phyloP scores from a whole-genome alignment of 2,888 invertebrate genomes.

The Baronia brevicornis region DNA sequence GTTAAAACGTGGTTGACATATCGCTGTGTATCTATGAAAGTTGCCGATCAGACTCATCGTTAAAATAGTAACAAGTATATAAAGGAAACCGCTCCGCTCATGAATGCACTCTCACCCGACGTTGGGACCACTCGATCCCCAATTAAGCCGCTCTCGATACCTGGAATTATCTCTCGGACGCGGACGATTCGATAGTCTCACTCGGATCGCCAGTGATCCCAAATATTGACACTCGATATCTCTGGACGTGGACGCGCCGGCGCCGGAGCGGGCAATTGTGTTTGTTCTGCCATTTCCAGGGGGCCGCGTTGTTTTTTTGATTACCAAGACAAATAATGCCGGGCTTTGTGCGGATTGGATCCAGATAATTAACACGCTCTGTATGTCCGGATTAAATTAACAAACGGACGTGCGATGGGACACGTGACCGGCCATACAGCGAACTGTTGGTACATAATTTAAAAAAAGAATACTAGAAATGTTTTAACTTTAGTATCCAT shows the following conservation, averaged over 20 bases:
- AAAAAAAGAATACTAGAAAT: too few relatives aligned
- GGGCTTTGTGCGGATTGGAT: slow-evolving; percentile 4
- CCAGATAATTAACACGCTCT: slow-evolving; percentile 7
- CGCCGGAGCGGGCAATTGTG: not conserved
- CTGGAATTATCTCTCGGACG: slow-evolving; percentile 40
- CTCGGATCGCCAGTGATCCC: slow-evolving; percentile 38
- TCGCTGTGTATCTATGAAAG: too few relatives aligned
- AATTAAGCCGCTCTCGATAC: slow-evolving; percentile 58
- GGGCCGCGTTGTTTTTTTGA: slow-evolving; percentile 5
- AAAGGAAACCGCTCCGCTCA: not conserved
- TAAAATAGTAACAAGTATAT: too few relatives aligned
- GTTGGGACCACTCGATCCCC: slow-evolving; percentile 42
- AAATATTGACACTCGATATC: slow-evolving; percentile 53
- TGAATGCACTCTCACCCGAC: slow-evolving; percentile 13
- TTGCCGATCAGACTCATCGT: too few relatives aligned
- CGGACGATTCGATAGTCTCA: slow-evolving; percentile 31
- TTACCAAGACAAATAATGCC: slow-evolving; percentile 9
- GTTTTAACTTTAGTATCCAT: too few relatives aligned
- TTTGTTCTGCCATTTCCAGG: slow-evolving; percentile 3
- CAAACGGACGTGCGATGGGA: slow-evolving; percentile 2
- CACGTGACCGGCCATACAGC: too few relatives aligned
- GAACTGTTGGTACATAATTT: too few relatives aligned
- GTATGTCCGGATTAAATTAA: slow-evolving; percentile 7
- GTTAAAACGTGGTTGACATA: too few relatives aligned
- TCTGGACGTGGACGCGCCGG: slow-evolving; percentile 6